Conservation (phyloP, 2,888 invertebrate genomes). For the Amaurobius ferox region DNA sequence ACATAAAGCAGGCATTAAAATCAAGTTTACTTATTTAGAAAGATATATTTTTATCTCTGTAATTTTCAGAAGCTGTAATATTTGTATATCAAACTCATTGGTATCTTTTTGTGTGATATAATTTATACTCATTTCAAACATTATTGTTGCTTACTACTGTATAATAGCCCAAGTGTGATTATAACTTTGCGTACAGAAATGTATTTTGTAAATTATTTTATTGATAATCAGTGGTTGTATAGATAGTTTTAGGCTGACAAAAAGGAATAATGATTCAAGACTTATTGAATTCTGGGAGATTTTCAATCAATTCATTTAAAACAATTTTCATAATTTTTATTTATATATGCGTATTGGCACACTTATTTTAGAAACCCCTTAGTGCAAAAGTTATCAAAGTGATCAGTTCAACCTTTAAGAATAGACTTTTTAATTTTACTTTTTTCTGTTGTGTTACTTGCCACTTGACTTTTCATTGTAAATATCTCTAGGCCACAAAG, state of each 20-base stretch:
- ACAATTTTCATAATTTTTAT: too few relatives aligned
- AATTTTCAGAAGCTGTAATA: slow-evolving; percentile 3
- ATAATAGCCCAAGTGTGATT: slow-evolving; percentile 8
- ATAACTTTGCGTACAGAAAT: background rate
- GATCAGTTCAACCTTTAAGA: too few relatives aligned
- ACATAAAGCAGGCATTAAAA: background rate
- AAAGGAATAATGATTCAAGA: background rate
- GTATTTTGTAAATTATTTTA: slow-evolving; percentile 18
- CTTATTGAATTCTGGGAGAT: slow-evolving; percentile 4
- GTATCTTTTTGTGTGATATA: slow-evolving; percentile 4
- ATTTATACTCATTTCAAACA: background rate
- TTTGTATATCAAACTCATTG: background rate
- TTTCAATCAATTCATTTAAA: background rate
- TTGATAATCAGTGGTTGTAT: background rate
- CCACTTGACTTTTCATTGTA: too few relatives aligned
- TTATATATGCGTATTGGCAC: too few relatives aligned
- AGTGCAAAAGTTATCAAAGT: too few relatives aligned
- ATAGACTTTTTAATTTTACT: too few relatives aligned
- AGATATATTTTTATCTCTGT: slow-evolving; percentile 1
- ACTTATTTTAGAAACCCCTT: too few relatives aligned
- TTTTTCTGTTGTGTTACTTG: too few relatives aligned
- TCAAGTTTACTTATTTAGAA: background rate
- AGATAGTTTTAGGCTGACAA: background rate
- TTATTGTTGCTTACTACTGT: slow-evolving; percentile 6
- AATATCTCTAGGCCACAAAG: too few relatives aligned